Percentiles rank a stretch among this genome's conserved stretches.
These are phyloP conservation scores for Halictus rubicundus DNA, from an alignment of 1,140 invertebrate species.

Conservation along the genomic window DNA sequence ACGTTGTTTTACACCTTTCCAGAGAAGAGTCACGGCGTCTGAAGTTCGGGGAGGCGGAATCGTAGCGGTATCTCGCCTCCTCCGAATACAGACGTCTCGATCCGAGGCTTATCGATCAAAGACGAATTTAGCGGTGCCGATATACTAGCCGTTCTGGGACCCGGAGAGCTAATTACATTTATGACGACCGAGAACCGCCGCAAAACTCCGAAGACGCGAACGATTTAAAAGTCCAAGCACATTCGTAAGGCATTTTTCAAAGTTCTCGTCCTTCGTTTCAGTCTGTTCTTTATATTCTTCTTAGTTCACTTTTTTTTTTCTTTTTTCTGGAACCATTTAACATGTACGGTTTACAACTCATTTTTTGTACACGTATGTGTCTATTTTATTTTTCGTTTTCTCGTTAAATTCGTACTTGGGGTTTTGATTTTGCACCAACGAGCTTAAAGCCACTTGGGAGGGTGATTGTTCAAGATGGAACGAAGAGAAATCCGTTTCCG, in stretches of 20 bases:
- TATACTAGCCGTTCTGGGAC: constrained; percentile 41
- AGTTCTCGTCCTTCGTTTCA: constrained; percentile 19
- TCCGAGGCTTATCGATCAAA: constrained; percentile 46
- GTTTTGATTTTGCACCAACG: constrained; percentile 7
- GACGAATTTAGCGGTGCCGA: constrained; percentile 55
- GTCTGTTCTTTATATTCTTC: background rate
- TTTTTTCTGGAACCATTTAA: background rate
- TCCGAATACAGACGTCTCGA: constrained; percentile 48
- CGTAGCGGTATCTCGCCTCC: constrained; percentile 47
- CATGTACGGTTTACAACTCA: background rate
- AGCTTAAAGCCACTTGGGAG: constrained; percentile 23
- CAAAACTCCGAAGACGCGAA: constrained; percentile 55
- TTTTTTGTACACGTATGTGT: no score
- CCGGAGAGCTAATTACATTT: constrained; percentile 48
- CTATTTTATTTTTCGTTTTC: background rate
- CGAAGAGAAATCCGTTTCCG: background rate
- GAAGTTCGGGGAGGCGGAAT: constrained; percentile 55
- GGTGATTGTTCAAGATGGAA: background rate
- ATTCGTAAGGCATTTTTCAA: constrained; percentile 56
- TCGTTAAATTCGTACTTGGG: no score
- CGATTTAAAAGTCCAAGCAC: constrained; percentile 44
- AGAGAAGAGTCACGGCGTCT: constrained; percentile 57
- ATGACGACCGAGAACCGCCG: constrained; percentile 32
- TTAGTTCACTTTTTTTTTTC: background rate
- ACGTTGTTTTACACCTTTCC: constrained; percentile 63